Evolutionary conservation across 2,797 vertebrate species (phyloP).

Genomic region (Epinephelus awoara): DNA sequence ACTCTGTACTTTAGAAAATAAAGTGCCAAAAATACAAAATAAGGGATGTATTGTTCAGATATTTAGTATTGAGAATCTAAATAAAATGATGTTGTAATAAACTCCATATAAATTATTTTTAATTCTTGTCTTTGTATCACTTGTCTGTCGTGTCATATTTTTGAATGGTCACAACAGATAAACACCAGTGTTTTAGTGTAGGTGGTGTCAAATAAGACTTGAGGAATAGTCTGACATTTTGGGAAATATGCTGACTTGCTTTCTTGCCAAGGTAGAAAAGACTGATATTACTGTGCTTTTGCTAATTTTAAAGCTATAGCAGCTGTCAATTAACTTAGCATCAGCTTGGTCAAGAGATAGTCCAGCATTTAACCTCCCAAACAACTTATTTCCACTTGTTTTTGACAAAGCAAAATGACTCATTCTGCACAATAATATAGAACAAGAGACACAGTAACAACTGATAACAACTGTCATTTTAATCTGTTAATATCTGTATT

Average conservation of each 20-base stretch:
- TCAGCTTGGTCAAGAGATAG: neutral
- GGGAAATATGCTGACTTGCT: neutral
- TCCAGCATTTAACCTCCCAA: neutral
- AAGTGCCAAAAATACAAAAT: slow-evolving; percentile 52
- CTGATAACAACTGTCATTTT: too few species aligned
- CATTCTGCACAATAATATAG: too few species aligned
- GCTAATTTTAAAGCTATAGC: neutral
- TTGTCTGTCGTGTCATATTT: neutral
- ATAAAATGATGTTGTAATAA: slow-evolving; percentile 56
- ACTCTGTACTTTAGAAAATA: slow-evolving; percentile 35
- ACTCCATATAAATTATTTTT: slow-evolving; percentile 35
- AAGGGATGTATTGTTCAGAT: slow-evolving; percentile 34
- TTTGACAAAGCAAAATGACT: neutral
- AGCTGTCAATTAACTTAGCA: neutral
- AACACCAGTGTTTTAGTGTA: neutral
- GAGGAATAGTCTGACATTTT: neutral
- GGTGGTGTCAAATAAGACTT: neutral
- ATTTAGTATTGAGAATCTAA: slow-evolving; percentile 30
- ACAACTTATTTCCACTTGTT: neutral
- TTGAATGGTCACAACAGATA: neutral
- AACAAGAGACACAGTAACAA: too few species aligned
- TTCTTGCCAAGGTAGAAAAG: neutral
- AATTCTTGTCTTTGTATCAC: neutral
- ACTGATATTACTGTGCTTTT: neutral
- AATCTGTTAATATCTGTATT: too few species aligned